Evolutionary conservation across 1,140 invertebrate genomes (phyloP), one percentile per base, ranked within the genome.

Genomic region (Drosophila lacteicornis): DNA sequence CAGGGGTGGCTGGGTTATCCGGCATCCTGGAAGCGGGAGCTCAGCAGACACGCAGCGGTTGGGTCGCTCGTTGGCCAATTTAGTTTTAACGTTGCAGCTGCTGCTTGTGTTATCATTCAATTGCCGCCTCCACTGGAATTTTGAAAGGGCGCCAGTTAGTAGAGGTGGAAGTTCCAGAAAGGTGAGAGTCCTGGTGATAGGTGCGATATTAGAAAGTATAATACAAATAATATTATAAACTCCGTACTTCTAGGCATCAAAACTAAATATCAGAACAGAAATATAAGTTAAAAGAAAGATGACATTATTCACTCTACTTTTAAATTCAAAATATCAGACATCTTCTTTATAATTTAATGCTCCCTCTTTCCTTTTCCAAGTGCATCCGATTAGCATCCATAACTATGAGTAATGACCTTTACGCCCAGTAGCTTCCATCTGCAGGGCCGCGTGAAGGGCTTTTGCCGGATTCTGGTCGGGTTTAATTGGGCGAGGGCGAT

Each of bases 31-130:
- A 60, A 45, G 43, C 19, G 12, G 45, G 47, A 33, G 69, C 38
- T 36, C 55, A 62, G 59, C 60, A 90, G 78, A 74, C 75, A 88
- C 68, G 75, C 85, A 80, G 74, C 60, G 78, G 80, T 69, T 82
- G 53, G 75, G 57, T 43, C 38, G 74, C 74, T 69, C 40, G 74
- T 77, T 87, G 65, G 80, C 77, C 84, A 88, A 88, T 90, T 90
- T 90, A 79, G 58, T 75, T 79, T 73, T 79, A 90, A 88, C 85
- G 81, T 55, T 66, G 79, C 51, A 49, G 79, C 61, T 68, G 79
- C 49, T 68, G 73, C 68, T 58, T 71, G 55, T 79, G 74, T 75
- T 81, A 90, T 90, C 84, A 90, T 88, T 88, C 85, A 84, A 88
- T 88, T 88, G 85, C 55, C 55, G 67, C 59, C 70, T 73, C 75